Evolutionary conservation across 2,888 invertebrate genomes (phyloP), one percentile per base, ranked within the genome.

Genomic region (Hemaris fuciformis): DNA sequence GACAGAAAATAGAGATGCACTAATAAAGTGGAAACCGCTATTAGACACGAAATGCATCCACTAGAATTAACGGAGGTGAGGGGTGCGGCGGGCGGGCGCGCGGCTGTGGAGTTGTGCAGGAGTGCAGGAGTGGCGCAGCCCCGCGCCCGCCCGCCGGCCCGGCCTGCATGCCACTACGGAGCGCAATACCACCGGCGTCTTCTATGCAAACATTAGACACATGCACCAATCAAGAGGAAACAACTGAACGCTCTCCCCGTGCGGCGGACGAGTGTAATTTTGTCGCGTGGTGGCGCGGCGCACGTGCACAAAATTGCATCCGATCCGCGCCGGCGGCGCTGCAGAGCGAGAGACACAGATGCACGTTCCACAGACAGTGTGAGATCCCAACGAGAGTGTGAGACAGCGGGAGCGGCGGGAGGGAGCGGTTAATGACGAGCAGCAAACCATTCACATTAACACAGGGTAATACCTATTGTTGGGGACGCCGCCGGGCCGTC

Each of bases 391-490:
- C 72, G 76, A 72, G 74, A 76, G 74, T 66, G 76, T 73, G 80
- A 72, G 62, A 70, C 59, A 64, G 70, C 71, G 74, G 73, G 63
- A 69, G 70, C 68, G 70, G 71, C 75, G 83, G 78, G 71, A 80
- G 79, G 79, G 81, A 76, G 88, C 87, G 87, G 88, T 87, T 83
- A 88, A 83, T 85, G 87, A 89, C 91, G 91, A 90, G 92, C 91
- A 91, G 93, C 93, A 91, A 91, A 91, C 91, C 89, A 89, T 87
- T 84, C 83, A 89, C 85, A 85, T 79, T 73, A 85, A 85, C 83
- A 86, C 79, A 83, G 87, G 84, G 56, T 43, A 31, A 87, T 92
- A 92, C 91, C 91, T 92, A 92, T 80, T 73, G 79, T 75, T 79
- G 83, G 79, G 66, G 74, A 72, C 79, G 79, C 75, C 74, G 76